A percentile compares a stretch with the other conserved stretches of the same genome.
These are phyloP conservation scores for Sakesphorus luctuosus DNA, from an alignment of 2,113 vertebrate species.

Conservation along the genomic window DNA sequence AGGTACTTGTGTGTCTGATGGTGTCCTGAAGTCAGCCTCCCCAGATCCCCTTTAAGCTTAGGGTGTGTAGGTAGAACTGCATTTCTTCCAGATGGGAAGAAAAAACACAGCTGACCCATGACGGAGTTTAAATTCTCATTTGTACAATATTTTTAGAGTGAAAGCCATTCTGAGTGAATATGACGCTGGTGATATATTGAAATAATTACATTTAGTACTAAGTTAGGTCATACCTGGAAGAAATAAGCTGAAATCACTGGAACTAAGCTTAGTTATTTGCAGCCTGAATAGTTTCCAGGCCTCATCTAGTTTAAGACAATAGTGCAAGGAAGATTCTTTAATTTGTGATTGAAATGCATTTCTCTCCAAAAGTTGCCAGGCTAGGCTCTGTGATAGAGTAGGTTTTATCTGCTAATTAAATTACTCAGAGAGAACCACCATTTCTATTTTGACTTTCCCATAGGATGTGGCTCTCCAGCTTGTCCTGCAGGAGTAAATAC, in stretches of 20 bases:
- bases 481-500: not conserved
- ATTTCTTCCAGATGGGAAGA: not conserved
- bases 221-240: not conserved
- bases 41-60: not conserved
- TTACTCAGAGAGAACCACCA: not conserved
- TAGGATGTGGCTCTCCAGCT: not conserved
- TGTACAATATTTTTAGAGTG: not conserved
- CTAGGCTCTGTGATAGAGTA: not conserved
- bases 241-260: not conserved
- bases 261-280: not conserved
- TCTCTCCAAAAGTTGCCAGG: not conserved
- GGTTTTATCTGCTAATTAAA: not conserved
- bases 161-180: not conserved
- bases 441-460: not conserved
- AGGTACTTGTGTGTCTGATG: not conserved
- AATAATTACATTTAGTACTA: not conserved
- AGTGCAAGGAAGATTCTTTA: not conserved
- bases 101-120: not conserved
- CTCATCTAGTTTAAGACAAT: not conserved
- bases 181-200: not conserved
- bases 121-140: not conserved
- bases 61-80: not conserved
- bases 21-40: not conserved
- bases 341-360: not conserved
- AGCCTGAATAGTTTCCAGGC: not conserved